Evolutionary conservation across 2,888 invertebrate species (phyloP).

Genomic region (Pegoplata infirma): DNA sequence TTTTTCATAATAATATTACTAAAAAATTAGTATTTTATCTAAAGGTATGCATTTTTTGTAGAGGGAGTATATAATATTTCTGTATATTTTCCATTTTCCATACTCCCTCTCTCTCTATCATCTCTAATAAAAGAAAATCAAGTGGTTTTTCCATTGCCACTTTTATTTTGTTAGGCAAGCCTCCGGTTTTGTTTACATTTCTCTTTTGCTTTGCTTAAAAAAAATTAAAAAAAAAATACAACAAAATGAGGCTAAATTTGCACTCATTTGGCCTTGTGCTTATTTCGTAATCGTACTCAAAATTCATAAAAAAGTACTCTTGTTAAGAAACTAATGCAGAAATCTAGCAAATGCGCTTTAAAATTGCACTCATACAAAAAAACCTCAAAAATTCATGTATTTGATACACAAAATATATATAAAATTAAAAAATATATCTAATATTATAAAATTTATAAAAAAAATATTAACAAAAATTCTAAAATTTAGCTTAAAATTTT

Average conservation of each 20-base stretch:
- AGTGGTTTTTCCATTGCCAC: slow-evolving; percentile 46
- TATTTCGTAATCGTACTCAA: slow-evolving; percentile 54
- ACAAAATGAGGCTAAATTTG: slow-evolving; percentile 56
- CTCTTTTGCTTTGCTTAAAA: slow-evolving; percentile 43
- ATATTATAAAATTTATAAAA: neutral
- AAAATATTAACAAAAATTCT: neutral
- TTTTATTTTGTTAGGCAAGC: slow-evolving; percentile 42
- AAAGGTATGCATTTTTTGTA: slow-evolving; percentile 44
- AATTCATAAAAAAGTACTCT: neutral
- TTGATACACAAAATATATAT: neutral
- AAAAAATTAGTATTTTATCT: neutral
- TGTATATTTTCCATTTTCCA: slow-evolving; percentile 6
- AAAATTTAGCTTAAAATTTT: too few species aligned
- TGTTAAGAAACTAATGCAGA: slow-evolving; percentile 2
- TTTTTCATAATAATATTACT: neutral
- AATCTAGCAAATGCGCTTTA: slow-evolving; percentile 20
- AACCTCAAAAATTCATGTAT: neutral
- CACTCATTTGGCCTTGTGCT: slow-evolving; percentile 62
- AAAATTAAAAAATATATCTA: neutral
- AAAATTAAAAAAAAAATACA: too few species aligned
- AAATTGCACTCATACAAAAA: neutral
- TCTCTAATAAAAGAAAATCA: neutral
- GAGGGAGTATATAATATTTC: slow-evolving; percentile 19
- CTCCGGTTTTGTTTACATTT: slow-evolving; percentile 55
- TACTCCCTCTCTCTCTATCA: neutral